Base-by-base conservation (phyloP, 2,113 vertebrate species). In the Limnothrissa miodon region DNA sequence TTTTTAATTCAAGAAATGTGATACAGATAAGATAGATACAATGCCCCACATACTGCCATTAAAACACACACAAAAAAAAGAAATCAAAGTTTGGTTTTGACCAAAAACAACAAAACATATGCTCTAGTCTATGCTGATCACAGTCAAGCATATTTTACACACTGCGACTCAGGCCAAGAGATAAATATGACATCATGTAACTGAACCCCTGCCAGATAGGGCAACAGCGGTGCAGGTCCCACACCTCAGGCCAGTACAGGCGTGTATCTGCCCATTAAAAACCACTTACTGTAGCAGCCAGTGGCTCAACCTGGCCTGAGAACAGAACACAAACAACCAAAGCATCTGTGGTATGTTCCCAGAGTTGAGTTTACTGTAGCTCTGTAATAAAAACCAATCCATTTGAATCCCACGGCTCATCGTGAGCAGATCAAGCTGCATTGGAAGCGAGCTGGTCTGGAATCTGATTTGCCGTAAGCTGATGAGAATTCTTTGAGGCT, bases 301-400 rank as follows among this genome's bases (percentile, higher is more conserved):
- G 7, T 56, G 51, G 51, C 51, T 74, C n/a, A 74, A 33, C 17
- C 66, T 74, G 0, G 29, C 66, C 11, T 5, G 66, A 74, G 66
- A 74, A 36, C 66, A 74, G 66, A 29, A 74, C 10, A 74, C 33
- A 74, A 74, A 36, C 66, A 13, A 5, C 66, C 4, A 0, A 33
- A 33, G 13, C 17, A 74, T 74, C 66, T 13, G 13, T 19, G 66
- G 66, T 74, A 74, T 39, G 66, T 74, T 74, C 66, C 66, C 66
- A 74, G 66, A 36, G 33, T 19, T 33, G 33, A 13, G 66, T 17
- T 74, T 33, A 33, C 29, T 70, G n/a, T n/a, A n/a, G n/a, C n/a
- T 70, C 62, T 70, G 11, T 33, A 74, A 74, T 39, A 74, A 74
- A 74, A 74, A 74, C 33, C 66, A 29, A 39, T 74, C 66, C 66